Base-by-base conservation (phyloP, 1,140 invertebrate species). In the Drosophila trapezifrons region DNA sequence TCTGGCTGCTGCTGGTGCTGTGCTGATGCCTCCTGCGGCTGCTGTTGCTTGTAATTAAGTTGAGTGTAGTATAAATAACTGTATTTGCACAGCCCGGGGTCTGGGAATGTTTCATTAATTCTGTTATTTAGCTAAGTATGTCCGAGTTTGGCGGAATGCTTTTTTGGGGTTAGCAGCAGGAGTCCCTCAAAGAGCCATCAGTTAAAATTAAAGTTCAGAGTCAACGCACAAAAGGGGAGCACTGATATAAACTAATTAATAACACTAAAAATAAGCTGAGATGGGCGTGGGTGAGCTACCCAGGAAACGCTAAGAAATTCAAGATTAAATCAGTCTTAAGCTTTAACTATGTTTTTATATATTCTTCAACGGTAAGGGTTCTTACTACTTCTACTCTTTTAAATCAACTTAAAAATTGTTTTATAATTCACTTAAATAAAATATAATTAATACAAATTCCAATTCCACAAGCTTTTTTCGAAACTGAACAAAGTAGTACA, bases 61-160 rank as follows among this genome's bases (percentile, higher is more conserved):
- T 87, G 83, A 87, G 83, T 87, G 83, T 87, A 87, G 79, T 89
- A 87, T 87, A 87, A 87, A 89, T 87, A 87, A 83, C 83, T 80
- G 79, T 87, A 87, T 87, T 87, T 87, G 76, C 79, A 56, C 83
- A 86, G 83, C 80, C 54, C 57, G 52, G 47, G 45, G 66, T 81
- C 69, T 71, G 66, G 59, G 77, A 87, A 77, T 87, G 83, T 89
- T 87, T 89, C 84, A 87, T 87, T 89, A 87, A 87, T 87, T 87
- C 76, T 87, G 74, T 87, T 86, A 86, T 82, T 86, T 69, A 77
- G 62, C 78, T 80, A 84, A 84, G 81, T 80, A 80, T 65, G 59
- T 66, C 82, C 73, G 77, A 86, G 83, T 83, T 83, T 59, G 29
- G 32, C 29, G 62, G 40, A 82, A 86, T 86, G 69, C 60, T 56